Conservation (phyloP, 1,140 invertebrate species). For the Nomia melanderi region DNA sequence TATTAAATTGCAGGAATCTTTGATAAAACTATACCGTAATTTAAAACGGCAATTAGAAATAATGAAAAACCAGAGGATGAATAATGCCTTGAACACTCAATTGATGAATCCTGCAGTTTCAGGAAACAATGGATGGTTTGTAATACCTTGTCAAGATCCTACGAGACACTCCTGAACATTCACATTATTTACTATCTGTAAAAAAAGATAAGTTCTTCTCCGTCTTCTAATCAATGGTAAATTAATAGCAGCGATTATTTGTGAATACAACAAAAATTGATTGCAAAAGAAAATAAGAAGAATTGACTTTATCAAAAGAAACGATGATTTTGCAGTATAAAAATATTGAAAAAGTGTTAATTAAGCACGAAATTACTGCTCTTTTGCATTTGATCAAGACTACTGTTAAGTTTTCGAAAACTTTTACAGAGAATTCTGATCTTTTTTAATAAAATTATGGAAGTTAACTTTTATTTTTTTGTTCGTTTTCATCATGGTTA, state of each 20-base stretch:
- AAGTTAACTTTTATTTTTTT: background rate
- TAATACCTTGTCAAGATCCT: constrained; percentile 73
- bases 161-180: constrained; percentile 68
- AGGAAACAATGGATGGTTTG: constrained; percentile 76
- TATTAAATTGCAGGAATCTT: constrained; percentile 80
- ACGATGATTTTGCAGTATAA: background rate
- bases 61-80: constrained; percentile 71
- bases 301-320: background rate
- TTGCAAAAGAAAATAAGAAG: background rate
- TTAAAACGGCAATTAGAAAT: constrained; percentile 84
- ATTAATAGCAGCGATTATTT: background rate
- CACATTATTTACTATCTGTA: background rate
- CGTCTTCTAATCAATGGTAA: background rate
- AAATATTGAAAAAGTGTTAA: background rate
- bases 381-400: constrained; percentile 9
- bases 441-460: background rate
- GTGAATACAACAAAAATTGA: background rate
- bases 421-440: background rate
- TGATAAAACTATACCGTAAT: constrained; percentile 84
- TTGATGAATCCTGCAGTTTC: constrained; percentile 61
- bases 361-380: background rate
- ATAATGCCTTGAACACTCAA: constrained; percentile 36
- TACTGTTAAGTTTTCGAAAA: constrained; percentile 1
- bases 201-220: background rate
- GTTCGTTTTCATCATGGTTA: background rate